Percentiles rank a stretch among this genome's conserved stretches.
These are phyloP conservation scores for Shinisaurus crocodilurus DNA, from an alignment of 2,113 vertebrate species.

Conservation along the genomic window DNA sequence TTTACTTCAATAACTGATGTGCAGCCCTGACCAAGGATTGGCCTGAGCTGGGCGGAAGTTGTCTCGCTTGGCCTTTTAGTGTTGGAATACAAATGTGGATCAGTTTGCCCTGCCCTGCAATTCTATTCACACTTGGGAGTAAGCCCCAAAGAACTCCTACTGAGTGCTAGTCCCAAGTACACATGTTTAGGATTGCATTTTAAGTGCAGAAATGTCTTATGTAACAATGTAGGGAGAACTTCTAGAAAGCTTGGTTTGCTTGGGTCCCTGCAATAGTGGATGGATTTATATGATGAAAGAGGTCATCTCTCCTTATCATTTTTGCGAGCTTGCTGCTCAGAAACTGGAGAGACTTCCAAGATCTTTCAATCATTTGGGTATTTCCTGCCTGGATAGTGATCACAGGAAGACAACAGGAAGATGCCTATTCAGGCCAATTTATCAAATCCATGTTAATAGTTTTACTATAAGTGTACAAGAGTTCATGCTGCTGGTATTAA, in stretches of 20 bases:
- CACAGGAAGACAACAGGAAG: neutral
- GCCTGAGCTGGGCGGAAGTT: neutral
- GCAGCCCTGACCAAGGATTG: neutral
- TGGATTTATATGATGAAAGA: neutral
- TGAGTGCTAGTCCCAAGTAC: neutral
- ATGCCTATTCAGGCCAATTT: constrained; percentile 63
- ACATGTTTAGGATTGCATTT: neutral
- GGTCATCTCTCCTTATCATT: accelerated
- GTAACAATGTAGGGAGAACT: neutral
- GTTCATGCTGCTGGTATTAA: neutral
- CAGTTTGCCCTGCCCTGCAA: neutral
- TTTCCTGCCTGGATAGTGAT: constrained; percentile 4
- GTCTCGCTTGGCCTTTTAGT: neutral
- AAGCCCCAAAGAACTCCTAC: no score
- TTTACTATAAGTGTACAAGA: constrained; percentile 69
- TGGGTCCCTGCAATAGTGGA: neutral
- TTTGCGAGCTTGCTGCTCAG: neutral
- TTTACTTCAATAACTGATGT: neutral
- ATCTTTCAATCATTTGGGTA: neutral
- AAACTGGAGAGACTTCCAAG: neutral
- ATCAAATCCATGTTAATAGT: constrained; percentile 80
- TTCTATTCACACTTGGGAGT: neutral
- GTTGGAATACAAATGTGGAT: neutral
- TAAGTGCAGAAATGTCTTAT: neutral
- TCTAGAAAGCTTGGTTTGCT: neutral